Evolutionary conservation across 2,113 vertebrate genomes (phyloP).

Genomic region (Paradisaea rubra): DNA sequence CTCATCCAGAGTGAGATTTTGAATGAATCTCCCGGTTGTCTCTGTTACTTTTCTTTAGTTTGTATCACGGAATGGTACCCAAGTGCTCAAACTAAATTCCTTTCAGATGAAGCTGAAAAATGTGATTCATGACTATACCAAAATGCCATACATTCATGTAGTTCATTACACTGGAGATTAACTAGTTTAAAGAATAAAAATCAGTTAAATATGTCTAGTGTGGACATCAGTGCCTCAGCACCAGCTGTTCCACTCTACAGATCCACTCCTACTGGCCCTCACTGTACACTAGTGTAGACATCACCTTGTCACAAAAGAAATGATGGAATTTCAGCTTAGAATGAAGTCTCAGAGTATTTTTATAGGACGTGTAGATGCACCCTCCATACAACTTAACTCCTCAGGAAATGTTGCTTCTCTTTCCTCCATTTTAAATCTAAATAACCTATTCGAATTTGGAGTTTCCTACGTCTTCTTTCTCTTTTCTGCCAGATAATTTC

Average conservation of each 20-base stretch:
- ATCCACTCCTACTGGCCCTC: background rate
- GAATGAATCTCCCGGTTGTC: background rate
- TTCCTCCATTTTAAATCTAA: background rate
- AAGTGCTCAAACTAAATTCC: background rate
- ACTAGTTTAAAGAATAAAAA: background rate
- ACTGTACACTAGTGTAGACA: background rate
- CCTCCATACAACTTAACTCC: fast-evolving
- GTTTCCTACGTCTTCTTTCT: background rate
- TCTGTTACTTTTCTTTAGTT: background rate
- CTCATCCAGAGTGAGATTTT: background rate
- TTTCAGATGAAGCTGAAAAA: background rate
- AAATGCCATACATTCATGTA: background rate
- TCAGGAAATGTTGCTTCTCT: background rate
- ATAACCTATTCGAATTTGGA: fast-evolving
- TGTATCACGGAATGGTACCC: background rate
- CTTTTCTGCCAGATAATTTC: background rate
- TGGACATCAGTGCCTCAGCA: background rate
- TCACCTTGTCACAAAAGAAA: background rate
- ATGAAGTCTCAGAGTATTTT: background rate
- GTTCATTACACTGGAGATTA: background rate
- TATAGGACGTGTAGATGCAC: background rate
- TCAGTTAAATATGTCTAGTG: background rate
- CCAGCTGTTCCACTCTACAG: background rate
- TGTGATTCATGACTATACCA: background rate
- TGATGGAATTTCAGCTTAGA: background rate